Conservation (phyloP, 2,888 invertebrate species). For the Macroteleia sp. region DNA sequence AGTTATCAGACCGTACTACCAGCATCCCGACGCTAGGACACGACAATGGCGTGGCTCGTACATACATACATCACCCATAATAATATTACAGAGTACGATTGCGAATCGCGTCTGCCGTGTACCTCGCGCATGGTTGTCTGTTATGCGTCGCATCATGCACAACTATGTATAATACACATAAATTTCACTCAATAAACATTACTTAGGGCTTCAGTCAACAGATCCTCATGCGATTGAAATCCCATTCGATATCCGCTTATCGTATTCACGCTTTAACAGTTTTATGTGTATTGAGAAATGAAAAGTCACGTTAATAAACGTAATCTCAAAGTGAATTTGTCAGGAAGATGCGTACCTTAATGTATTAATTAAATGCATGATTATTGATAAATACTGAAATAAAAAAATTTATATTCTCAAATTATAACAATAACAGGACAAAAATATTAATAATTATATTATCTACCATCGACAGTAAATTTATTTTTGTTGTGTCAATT, state of each 20-base stretch:
- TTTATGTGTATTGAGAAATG: conserved; percentile 23
- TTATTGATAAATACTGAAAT: no score
- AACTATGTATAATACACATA: conserved; percentile 61
- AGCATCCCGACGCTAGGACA: conserved; percentile 67
- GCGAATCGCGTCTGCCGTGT: conserved; percentile 64
- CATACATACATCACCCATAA: conserved; percentile 71
- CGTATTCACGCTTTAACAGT: conserved; percentile 32
- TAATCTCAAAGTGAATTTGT: conserved; percentile 11
- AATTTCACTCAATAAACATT: conserved; percentile 63
- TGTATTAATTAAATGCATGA: conserved; percentile 6
- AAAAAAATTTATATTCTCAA: no score
- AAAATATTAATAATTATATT: no score
- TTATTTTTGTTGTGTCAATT: no score
- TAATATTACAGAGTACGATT: conserved; percentile 67
- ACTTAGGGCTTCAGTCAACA: conserved; percentile 58
- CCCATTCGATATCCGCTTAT: conserved; percentile 45
- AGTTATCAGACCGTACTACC: conserved; percentile 66
- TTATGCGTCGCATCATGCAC: conserved; percentile 62
- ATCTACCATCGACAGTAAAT: no score
- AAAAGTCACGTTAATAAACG: not conserved
- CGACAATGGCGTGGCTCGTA: conserved; percentile 75
- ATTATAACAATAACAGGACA: no score
- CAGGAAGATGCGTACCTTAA: not conserved
- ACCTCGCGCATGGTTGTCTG: conserved; percentile 56
- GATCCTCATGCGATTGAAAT: conserved; percentile 49